phyloP scores from a whole-genome alignment of 2,113 vertebrate genomes.

The Toxotes chatareus region DNA sequence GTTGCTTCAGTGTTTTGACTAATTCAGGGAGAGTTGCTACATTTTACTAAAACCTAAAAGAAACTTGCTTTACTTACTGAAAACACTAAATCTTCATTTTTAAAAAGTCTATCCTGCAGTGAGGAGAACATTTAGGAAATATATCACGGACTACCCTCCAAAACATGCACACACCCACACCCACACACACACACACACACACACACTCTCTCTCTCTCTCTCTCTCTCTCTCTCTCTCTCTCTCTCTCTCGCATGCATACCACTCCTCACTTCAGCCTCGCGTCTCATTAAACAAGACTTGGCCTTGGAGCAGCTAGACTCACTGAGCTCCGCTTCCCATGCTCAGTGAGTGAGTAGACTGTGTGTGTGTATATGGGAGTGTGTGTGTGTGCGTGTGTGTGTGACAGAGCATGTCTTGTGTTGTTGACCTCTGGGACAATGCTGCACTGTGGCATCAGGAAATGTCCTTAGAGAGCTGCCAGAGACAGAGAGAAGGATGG shows the following conservation, averaged over 20 bases:
- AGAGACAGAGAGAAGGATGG: slow-evolving; percentile 60
- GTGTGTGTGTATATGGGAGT: slow-evolving; percentile 39
- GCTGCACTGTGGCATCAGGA: slow-evolving; percentile 76
- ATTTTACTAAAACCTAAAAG: not conserved
- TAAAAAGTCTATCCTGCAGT: not conserved
- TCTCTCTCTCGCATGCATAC: slow-evolving; percentile 18
- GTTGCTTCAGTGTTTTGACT: not conserved
- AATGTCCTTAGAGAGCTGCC: slow-evolving; percentile 74
- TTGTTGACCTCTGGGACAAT: slow-evolving; percentile 76
- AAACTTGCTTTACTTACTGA: not conserved
- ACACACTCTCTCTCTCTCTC: not conserved
- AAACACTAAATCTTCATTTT: not conserved
- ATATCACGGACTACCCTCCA: not conserved
- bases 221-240: too few relatives aligned
- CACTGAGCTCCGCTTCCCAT: slow-evolving; percentile 73
- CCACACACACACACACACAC: slow-evolving; percentile 5
- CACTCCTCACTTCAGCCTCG: slow-evolving; percentile 52
- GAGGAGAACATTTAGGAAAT: not conserved
- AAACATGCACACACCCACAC: slow-evolving; percentile 22
- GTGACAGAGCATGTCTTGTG: slow-evolving; percentile 71
- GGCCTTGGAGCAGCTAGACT: slow-evolving; percentile 61
- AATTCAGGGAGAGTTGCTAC: not conserved
- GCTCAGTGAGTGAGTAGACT: slow-evolving; percentile 46
- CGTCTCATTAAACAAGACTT: slow-evolving; percentile 65
- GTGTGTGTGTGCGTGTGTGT: slow-evolving; percentile 39